Evolutionary conservation across 2,888 invertebrate species (phyloP), one percentile per base, ranked within the genome.

Genomic region (Acronicta aceris): DNA sequence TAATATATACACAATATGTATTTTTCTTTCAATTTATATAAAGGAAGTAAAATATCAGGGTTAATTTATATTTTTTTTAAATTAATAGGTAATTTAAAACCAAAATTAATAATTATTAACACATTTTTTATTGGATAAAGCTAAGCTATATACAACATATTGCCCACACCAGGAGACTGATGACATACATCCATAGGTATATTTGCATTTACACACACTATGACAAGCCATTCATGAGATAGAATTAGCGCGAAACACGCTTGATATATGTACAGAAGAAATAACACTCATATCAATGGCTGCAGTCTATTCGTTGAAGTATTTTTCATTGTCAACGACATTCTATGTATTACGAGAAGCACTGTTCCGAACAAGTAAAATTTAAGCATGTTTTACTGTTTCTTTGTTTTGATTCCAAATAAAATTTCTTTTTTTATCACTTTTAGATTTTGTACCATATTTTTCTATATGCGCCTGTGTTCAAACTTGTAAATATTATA

Each of bases 111-210:
- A 21, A 48, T 61, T 42, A 52, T 76, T 49, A 50, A 58, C 53
- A 48, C 58, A 25, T 79, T 71, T 77, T 74, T 70, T 78, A 77
- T 70, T 78, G 25, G 54, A 59, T 12, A 65, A 74, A 70, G 79
- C 67, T 60, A 78, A 78, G 78, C 78, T 75, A 78, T 78, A 36
- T 73, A 80, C 80, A 75, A 54, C 25, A 51, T 60, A 65, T 60
- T 65, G 80, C 76, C 76, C 76, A 80, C 64, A 71, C 55, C 48
- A 59, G 50, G 58, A 56, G 52, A 56, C 48, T 33, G 15, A 33
- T 16, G 48, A 51, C 59, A 59, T 54, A 56, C 48, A 50, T 57
- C 40, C 58, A 0, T 25, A 30, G 30, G 52, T 55, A 68, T 51
- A 66, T 57, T 65, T 55, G 41, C 40, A 57, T 48, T 71, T 58